phyloP scores from a whole-genome alignment of 1,140 invertebrate genomes.

The Maconellicoccus hirsutus region DNA sequence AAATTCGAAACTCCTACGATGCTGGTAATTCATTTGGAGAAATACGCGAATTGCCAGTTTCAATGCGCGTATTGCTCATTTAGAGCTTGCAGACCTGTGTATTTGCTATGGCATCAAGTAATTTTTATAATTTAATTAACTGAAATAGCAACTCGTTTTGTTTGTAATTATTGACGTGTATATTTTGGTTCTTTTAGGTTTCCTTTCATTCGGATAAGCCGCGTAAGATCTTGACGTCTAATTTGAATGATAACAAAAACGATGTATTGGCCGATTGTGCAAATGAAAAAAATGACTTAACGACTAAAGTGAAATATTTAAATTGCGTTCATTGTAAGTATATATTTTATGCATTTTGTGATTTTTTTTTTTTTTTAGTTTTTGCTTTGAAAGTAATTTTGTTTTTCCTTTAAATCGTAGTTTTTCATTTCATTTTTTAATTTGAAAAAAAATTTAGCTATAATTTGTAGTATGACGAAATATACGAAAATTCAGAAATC shows the following conservation, averaged over 20 bases:
- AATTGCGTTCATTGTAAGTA: slow-evolving; percentile 3
- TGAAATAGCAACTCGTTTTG: no score
- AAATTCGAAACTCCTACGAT: background rate
- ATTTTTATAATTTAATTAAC: background rate
- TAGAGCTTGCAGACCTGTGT: background rate
- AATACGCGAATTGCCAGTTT: background rate
- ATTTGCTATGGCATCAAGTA: background rate
- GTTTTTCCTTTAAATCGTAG: no score
- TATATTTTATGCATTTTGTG: no score
- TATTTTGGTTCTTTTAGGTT: background rate
- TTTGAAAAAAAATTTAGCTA: no score
- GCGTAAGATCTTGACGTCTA: background rate
- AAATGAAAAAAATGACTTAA: background rate
- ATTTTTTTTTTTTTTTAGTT: no score
- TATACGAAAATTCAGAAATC: no score
- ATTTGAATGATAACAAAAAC: background rate
- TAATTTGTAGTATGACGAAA: no score
- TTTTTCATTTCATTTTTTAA: no score
- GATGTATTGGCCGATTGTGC: background rate
- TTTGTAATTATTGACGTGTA: no score
- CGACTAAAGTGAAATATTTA: background rate
- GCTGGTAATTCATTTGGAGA: background rate
- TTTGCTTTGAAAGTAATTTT: no score
- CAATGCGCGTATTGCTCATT: background rate
- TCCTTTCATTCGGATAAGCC: background rate